A percentile compares a stretch with the other conserved stretches of the same genome.
These are phyloP conservation scores for Xanthorhoe spadicearia DNA, from an alignment of 2,888 invertebrate genomes.

Conservation along the genomic window DNA sequence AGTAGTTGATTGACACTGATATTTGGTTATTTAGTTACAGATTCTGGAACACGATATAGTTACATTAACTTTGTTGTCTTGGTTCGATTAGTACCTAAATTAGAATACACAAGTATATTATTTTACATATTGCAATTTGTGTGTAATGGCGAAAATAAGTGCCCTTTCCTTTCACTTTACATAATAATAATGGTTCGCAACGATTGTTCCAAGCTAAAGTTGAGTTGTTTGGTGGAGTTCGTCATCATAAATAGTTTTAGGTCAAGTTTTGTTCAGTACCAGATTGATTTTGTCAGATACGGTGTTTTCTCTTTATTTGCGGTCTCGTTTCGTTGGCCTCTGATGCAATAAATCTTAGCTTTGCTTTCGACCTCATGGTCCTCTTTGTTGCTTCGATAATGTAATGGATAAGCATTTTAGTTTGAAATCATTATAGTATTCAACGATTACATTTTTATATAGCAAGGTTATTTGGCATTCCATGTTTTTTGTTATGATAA, in stretches of 20 bases:
- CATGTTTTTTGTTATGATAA: constrained; percentile 43
- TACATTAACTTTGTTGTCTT: constrained; percentile 16
- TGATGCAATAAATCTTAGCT: constrained; percentile 80
- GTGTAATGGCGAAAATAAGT: constrained; percentile 23
- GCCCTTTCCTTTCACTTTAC: constrained; percentile 37
- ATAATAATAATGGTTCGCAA: constrained; percentile 17
- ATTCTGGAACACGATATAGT: constrained; percentile 14
- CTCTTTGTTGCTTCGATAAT: constrained; percentile 79
- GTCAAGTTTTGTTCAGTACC: constrained; percentile 80
- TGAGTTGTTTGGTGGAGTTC: constrained; percentile 45
- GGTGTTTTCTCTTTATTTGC: constrained; percentile 83
- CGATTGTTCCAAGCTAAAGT: not conserved
- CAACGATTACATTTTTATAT: constrained; percentile 61
- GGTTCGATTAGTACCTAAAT: constrained; percentile 33
- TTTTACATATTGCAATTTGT: constrained; percentile 36
- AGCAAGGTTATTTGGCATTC: constrained; percentile 56
- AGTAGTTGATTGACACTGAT: constrained; percentile 35
- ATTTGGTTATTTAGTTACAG: constrained; percentile 33
- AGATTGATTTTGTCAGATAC: constrained; percentile 85
- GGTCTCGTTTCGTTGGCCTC: constrained; percentile 82
- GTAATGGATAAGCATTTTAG: constrained; percentile 76
- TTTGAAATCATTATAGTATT: constrained; percentile 66
- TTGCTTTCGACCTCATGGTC: constrained; percentile 77
- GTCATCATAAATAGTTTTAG: constrained; percentile 77
- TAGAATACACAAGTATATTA: constrained; percentile 25